These are phyloP conservation scores for Silurus lanzhouensis DNA, from an alignment of 2,797 vertebrate genomes.

Conservation along the genomic window DNA sequence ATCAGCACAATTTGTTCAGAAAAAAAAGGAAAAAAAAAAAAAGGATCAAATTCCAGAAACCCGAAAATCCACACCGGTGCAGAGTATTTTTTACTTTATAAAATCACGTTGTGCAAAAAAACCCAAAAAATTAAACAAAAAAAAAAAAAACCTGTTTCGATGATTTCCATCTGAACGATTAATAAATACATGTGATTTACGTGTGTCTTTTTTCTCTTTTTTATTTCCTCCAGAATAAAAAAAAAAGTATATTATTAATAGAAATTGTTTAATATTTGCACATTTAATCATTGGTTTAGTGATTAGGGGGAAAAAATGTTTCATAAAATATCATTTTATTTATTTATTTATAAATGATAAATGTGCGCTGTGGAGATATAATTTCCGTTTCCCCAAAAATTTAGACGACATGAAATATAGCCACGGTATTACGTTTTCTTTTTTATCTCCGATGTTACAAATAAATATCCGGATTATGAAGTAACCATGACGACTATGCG, in stretches of 20 bases:
- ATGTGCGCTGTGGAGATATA: no score
- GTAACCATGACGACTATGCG: neutral
- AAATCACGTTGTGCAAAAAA: slow-evolving; percentile 46
- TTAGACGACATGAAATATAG: no score
- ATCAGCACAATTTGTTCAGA: slow-evolving; percentile 31
- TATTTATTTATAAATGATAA: no score
- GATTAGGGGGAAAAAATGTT: no score
- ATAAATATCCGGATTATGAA: neutral
- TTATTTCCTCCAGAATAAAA: no score
- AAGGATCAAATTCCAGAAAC: slow-evolving; percentile 55
- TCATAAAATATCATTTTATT: no score
- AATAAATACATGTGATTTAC: slow-evolving; percentile 61
- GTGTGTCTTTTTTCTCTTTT: slow-evolving; percentile 1
- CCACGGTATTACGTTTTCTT: no score
- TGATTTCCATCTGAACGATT: slow-evolving; percentile 74
- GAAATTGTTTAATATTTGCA: no score
- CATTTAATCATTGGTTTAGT: no score
- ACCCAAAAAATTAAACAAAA: neutral
- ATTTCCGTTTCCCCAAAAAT: no score
- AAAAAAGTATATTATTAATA: no score
- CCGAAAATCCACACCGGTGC: slow-evolving; percentile 59
- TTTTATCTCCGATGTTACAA: neutral
- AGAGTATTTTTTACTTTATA: slow-evolving; percentile 70
- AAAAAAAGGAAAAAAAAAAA: neutral
- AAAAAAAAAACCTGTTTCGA: slow-evolving; percentile 71